Base-by-base conservation (phyloP, 1,140 invertebrate genomes). In the Zaprionus ghesquierei region DNA sequence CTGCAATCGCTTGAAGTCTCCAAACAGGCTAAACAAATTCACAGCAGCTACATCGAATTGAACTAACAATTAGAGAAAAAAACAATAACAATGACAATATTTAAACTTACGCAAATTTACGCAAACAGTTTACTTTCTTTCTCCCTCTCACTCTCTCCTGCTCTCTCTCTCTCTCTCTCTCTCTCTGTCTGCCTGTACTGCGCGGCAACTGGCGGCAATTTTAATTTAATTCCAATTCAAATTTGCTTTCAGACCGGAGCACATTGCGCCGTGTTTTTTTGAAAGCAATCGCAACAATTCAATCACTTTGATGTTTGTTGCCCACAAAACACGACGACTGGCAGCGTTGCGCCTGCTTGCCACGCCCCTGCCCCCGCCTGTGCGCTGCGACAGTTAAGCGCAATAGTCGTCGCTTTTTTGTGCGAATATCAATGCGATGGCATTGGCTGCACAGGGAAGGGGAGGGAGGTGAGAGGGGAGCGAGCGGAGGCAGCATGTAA, bases 281-380 rank as follows among this genome's bases (percentile, higher is more conserved):
- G 76, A 87, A 82, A 87, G 82, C 82, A 87, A 87, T 87, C 82
- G 82, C 82, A 87, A 87, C 82, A 87, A 87, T 82, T 87, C 82
- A 87, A 87, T 87, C 82, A 87, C 82, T 87, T 87, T 87, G 82
- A 87, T 87, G 82, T 76, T 81, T 85, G 75, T 64, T 77, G 62
- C 79, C 79, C 82, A 82, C 82, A 85, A 86, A 86, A 81, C 78
- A 71, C 41, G 22, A 49, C 23, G n/a, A n/a, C n/a, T n/a, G n/a
- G n/a, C n/a, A n/a, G n/a, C n/a, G n/a, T n/a, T n/a, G 54, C 46
- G 63, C 35, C 49, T 35, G 54, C 10, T 20, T 10, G 56, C 25
- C 61, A 60, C 41, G 41, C 62, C 46, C 6, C 9, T 1, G 31
- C 59, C 59, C 44, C 23, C 25, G 10, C 22, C 22, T 8, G 51